These are phyloP conservation scores for Telenomus remus DNA, from an alignment of 1,140 invertebrate genomes.

Conservation along the genomic window DNA sequence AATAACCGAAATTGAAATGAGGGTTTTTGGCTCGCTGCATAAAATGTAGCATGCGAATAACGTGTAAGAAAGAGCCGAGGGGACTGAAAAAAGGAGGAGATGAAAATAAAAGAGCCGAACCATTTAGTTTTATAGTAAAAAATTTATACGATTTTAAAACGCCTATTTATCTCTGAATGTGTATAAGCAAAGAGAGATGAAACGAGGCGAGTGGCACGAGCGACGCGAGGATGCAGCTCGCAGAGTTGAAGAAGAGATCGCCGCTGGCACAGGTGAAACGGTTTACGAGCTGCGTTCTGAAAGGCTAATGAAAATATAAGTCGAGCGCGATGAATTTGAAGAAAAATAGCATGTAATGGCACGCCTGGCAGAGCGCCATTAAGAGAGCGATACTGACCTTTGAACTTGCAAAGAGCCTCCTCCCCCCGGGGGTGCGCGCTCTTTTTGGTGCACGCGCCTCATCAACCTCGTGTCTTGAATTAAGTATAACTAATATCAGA, in stretches of 20 bases:
- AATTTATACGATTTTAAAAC: conserved; percentile 58
- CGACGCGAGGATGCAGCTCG: conserved; percentile 37
- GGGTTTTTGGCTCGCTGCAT: conserved; percentile 26
- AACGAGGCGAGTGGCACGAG: conserved; percentile 27
- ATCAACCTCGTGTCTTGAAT: conserved; percentile 70
- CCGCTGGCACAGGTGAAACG: conserved; percentile 66
- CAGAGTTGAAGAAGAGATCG: conserved; percentile 57
- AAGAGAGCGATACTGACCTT: conserved; percentile 60
- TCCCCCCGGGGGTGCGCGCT: not conserved
- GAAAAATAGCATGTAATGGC: conserved; percentile 65
- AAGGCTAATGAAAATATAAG: conserved; percentile 74
- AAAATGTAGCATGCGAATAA: not conserved
- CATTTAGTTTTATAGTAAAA: conserved; percentile 46
- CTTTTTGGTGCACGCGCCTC: conserved; percentile 60
- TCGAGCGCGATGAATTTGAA: conserved; percentile 71
- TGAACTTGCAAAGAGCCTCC: conserved; percentile 56
- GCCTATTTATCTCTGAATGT: conserved; percentile 54
- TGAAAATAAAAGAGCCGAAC: conserved; percentile 16
- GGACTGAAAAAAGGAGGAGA: conserved; percentile 30
- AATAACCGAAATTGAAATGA: conserved; percentile 36
- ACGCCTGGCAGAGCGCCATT: conserved; percentile 62
- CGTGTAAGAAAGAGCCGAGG: not conserved
- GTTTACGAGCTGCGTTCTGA: conserved; percentile 65
- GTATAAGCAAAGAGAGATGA: conserved; percentile 40
- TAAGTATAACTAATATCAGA: conserved; percentile 74